Conservation (phyloP, 2,888 invertebrate species). For the Sminthurinus aureus region DNA sequence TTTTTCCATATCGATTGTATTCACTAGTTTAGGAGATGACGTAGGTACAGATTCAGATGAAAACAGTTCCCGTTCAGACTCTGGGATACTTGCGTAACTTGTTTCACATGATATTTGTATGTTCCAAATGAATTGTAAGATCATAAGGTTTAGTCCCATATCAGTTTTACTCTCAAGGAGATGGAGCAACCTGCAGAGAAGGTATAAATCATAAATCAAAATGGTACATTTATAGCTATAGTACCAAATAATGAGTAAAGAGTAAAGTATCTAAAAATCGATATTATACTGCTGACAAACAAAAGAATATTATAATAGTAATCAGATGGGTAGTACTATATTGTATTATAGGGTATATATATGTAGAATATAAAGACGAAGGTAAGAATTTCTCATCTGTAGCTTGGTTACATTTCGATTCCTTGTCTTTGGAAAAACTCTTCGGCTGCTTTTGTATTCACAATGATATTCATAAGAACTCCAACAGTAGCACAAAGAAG, state of each 20-base stretch:
- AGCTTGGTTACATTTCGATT: conserved; percentile 37
- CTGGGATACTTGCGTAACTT: neutral
- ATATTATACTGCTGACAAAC: no score
- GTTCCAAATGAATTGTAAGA: conserved; percentile 57
- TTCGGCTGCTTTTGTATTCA: conserved; percentile 51
- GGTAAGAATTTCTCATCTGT: neutral
- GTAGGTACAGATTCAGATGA: neutral
- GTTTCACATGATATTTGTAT: conserved; percentile 46
- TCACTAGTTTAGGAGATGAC: neutral
- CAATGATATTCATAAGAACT: conserved; percentile 57
- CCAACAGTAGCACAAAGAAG: conserved; percentile 56
- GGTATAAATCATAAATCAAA: no score
- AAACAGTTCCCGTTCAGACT: neutral
- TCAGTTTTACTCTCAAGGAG: conserved; percentile 50
- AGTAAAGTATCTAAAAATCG: no score
- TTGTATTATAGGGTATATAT: no score
- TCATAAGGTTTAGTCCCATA: conserved; percentile 52
- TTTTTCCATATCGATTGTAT: neutral
- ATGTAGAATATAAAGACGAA: neutral
- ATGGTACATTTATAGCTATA: no score
- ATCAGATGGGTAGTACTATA: no score
- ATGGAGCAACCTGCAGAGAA: conserved; percentile 32
- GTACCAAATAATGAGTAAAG: no score
- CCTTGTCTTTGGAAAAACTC: conserved; percentile 51
- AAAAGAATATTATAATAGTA: no score